Evolutionary conservation across 2,113 vertebrate genomes (phyloP), one percentile per base, ranked within the genome.

Genomic region (Ammodytes marinus): DNA sequence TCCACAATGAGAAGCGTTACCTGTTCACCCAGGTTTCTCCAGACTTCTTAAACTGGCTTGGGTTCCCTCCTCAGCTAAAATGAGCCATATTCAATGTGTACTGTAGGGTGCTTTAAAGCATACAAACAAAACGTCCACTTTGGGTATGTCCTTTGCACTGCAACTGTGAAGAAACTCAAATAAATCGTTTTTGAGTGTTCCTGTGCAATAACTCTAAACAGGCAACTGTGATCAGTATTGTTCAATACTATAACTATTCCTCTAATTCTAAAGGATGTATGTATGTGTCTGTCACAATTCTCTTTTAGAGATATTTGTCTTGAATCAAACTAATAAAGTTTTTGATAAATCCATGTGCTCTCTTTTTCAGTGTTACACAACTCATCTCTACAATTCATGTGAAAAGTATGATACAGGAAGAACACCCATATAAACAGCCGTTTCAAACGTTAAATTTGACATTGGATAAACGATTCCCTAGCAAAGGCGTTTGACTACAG

Each of bases 261-360:
- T 14, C 7, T 54, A 27, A 59, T 52, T 52, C n/a, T 8, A 19
- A 60, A 35, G 27, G 35, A 57, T 65, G 5, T 49, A n/a, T 65
- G 50, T 66, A 27, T 12, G n/a, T 70, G 11, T 7, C n/a, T 52
- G 35, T 43, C 39, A 37, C 17, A 71, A 37, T 53, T 27, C 10
- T 37, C 40, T 13, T 14, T 6, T 4, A 6, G 47, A 12, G 13
- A 45, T 69, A 64, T 52, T 69, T 60, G 14, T 65, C 19, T 15
- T 55, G 1, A 45, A 57, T 72, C 6, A 58, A 47, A 15, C 11
- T 1, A 77, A 49, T 72, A 72, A 80, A 77, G 6, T 7, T 49
- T 69, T 78, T 40, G 4, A 43, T 6, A 14, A 52, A 63, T 46
- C 19, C 4, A 64, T 1, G 2, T 46, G 8, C 2, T 15, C 12